Conservation (phyloP, 2,888 invertebrate genomes). For the Noctua janthina region DNA sequence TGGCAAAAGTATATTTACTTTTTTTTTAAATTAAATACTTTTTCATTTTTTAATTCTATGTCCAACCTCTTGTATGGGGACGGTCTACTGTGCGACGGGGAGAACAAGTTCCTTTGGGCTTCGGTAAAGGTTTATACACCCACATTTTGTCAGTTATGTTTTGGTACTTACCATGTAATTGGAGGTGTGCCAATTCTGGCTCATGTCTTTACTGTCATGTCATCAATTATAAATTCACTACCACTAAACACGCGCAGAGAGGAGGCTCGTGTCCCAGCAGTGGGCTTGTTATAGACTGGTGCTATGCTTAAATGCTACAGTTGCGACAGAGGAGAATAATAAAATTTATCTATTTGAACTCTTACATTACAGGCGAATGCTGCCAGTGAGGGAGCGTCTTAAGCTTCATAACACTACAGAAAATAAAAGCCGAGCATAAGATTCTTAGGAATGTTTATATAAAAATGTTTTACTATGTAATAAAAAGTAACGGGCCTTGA, state of each 20-base stretch:
- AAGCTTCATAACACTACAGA: neutral
- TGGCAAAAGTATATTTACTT: neutral
- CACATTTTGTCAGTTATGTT: neutral
- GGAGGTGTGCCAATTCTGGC: neutral
- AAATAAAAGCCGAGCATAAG: neutral
- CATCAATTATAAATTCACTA: neutral
- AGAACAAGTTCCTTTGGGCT: too few species aligned
- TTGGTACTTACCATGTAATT: neutral
- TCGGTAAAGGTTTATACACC: too few species aligned
- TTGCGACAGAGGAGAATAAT: neutral
- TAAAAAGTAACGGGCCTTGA: conserved; percentile 11
- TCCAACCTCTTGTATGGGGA: too few species aligned
- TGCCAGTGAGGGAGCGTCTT: neutral
- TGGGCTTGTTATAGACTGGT: neutral
- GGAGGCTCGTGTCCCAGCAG: neutral
- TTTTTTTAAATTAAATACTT: too few species aligned
- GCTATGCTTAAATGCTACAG: neutral
- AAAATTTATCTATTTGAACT: neutral
- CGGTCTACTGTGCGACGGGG: too few species aligned
- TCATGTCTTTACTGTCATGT: neutral
- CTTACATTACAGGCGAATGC: neutral
- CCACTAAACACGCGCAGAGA: neutral
- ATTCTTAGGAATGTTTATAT: conserved; percentile 16
- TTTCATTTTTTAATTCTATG: too few species aligned
- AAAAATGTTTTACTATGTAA: neutral